Conservation (phyloP, 2,888 invertebrate genomes). For the Megalurothrips usitatus region DNA sequence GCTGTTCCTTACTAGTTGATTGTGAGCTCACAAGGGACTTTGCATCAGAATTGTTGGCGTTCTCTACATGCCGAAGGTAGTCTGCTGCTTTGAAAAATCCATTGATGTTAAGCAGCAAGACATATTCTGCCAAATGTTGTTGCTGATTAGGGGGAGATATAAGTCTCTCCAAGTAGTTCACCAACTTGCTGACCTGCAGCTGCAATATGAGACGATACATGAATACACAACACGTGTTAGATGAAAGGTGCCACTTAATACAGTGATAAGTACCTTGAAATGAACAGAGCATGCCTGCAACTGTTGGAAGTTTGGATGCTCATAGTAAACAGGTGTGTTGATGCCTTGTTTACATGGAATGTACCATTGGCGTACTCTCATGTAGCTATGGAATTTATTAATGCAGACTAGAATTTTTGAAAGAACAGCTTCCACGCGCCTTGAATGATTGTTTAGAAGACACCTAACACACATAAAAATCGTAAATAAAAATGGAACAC, state of each 20-base stretch:
- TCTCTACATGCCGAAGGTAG: neutral
- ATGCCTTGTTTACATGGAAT: neutral
- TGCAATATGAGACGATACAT: neutral
- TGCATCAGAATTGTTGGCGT: neutral
- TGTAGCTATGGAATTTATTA: neutral
- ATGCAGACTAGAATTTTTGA: conserved; percentile 19
- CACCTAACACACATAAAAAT: neutral
- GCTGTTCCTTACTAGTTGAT: neutral
- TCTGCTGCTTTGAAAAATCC: neutral
- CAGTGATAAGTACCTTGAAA: neutral
- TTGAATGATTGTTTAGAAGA: neutral
- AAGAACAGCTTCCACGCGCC: neutral
- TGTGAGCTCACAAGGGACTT: neutral
- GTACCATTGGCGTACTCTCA: neutral
- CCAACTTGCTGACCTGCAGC: neutral
- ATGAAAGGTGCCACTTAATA: no score
- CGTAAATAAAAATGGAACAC: neutral
- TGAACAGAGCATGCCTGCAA: neutral
- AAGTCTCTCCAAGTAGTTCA: neutral
- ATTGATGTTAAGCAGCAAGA: neutral
- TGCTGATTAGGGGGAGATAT: conserved; percentile 5
- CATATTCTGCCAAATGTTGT: neutral
- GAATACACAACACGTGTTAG: neutral
- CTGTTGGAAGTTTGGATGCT: neutral
- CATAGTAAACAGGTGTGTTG: neutral